These are phyloP conservation scores for Meloidogyne exigua DNA, from an alignment of 1,140 invertebrate species.

Conservation along the genomic window DNA sequence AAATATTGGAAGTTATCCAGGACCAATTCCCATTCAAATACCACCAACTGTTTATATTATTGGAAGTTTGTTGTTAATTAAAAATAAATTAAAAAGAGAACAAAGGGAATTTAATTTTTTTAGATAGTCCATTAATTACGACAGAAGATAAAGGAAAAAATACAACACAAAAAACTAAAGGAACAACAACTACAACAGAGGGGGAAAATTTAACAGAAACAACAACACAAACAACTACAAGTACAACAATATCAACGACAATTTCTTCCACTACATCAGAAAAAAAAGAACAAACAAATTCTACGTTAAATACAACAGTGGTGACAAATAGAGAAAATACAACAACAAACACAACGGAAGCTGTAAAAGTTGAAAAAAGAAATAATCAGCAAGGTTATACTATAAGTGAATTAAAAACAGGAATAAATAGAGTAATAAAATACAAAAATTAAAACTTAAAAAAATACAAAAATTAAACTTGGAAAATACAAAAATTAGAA, in stretches of 20 bases:
- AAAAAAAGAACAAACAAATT: neutral
- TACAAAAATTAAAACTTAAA: neutral
- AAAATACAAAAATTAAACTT: too few species aligned
- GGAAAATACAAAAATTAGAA: too few species aligned
- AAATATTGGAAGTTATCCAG: neutral
- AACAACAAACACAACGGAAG: slow-evolving; percentile 5
- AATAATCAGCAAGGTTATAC: slow-evolving; percentile 3
- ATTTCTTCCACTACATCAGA: neutral
- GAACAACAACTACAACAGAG: neutral
- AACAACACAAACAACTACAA: neutral
- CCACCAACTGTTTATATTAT: neutral
- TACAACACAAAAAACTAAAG: neutral
- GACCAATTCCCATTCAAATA: neutral
- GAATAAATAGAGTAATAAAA: neutral
- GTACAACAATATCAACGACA: too few species aligned
- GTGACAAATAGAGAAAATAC: neutral
- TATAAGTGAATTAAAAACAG: neutral
- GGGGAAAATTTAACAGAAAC: neutral
- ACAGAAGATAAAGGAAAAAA: slow-evolving; percentile 5
- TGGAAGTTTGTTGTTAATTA: neutral
- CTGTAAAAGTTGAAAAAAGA: neutral
- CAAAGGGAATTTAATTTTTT: neutral
- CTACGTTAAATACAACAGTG: slow-evolving; percentile 12
- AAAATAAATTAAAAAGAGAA: neutral
- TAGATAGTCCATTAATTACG: neutral